Evolutionary conservation across 2,888 invertebrate species (phyloP), one percentile per base, ranked within the genome.

Genomic region (Lithophane semibrunnea): DNA sequence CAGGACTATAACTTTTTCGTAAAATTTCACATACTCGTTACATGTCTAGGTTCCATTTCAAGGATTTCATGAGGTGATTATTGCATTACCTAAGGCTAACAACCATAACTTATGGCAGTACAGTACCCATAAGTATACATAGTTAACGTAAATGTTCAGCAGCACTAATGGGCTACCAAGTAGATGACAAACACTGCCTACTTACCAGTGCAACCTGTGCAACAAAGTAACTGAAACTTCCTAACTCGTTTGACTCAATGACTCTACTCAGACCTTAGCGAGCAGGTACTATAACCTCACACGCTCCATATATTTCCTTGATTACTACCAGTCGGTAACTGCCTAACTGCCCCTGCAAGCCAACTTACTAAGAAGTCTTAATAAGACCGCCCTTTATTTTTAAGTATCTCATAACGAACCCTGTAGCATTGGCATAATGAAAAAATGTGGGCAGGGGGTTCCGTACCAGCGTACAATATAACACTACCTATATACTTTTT

Each of bases 361-460:
- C 63, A 70, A 64, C 69, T 77, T 44, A 60, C 60, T 52, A 61
- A 85, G 70, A 76, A 76, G 68, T 66, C 77, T 76, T 81, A 76
- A 77, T 85, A 85, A 77, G 63, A 66, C 71, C 78, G 78, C 58
- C 60, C 60, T 63, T 82, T 82, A 82, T 69, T 77, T 86, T 84
- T 82, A 84, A 84, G 73, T 42, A 82, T 54, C 74, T 70, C 86
- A 67, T 83, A 72, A 85, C 75, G 77, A 85, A 77, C 16, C 52
- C 52, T 64, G 58, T 56, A 63, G 29, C 49, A 65, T 61, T 42
- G 56, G 42, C 58, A 49, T 37, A 58, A 71, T 21, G 61, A 58
- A 73, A 76, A 64, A 79, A 58, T 42, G 4, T 10, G 1, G 18
- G 1, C 10, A 18, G 18, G 16, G 9, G 60, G 18, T 9, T 60